These are phyloP conservation scores for Varecia variegata DNA, from an alignment of 2,797 vertebrate species.

Conservation along the genomic window DNA sequence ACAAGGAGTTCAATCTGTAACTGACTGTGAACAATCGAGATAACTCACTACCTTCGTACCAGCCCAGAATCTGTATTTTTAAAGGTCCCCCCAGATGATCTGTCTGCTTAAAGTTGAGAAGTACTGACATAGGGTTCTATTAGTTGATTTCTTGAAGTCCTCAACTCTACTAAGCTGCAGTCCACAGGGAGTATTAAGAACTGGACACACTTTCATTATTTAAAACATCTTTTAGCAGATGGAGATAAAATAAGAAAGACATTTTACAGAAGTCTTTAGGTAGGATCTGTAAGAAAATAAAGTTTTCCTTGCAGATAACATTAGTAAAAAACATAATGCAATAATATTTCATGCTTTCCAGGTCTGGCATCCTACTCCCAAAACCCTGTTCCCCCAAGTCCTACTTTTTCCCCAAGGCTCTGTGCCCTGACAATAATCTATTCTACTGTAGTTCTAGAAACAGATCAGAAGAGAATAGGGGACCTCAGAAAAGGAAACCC, in stretches of 20 bases:
- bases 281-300: background rate
- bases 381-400: background rate
- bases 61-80: background rate
- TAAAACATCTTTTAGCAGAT: background rate
- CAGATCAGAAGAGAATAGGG: background rate
- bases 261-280: background rate
- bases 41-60: too few relatives aligned
- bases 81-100: background rate
- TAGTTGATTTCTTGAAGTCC: background rate
- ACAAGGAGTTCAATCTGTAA: too few relatives aligned
- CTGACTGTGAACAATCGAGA: too few relatives aligned
- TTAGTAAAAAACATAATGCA: background rate
- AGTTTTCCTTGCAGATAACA: background rate
- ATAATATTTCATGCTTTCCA: background rate
- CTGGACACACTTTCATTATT: background rate
- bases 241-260: slow-evolving; percentile 13
- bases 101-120: background rate
- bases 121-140: background rate
- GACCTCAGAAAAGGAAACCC: background rate
- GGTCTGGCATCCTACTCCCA: background rate
- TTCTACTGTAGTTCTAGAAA: slow-evolving; percentile 9
- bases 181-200: background rate
- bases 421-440: background rate
- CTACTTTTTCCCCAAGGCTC: background rate
- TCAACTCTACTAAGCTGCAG: background rate